A percentile compares a stretch with the other conserved stretches of the same genome.
phyloP scores from a whole-genome alignment of 1,140 invertebrate genomes.

The Drosophila seguyi region DNA sequence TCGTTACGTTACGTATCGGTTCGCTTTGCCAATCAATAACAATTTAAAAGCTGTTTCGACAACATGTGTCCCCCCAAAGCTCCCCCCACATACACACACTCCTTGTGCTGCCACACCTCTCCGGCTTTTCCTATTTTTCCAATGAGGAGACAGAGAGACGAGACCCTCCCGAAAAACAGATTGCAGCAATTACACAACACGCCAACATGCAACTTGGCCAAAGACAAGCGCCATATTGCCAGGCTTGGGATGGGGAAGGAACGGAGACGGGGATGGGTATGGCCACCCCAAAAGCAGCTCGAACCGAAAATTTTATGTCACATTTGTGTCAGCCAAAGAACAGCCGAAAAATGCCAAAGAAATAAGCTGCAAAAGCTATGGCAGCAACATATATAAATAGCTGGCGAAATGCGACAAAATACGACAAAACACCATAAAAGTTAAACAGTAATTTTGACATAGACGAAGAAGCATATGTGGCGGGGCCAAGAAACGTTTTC shows the following conservation, averaged over 20 bases:
- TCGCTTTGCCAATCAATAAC: constrained; percentile 72
- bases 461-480: constrained; percentile 71
- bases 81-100: background rate
- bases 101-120: constrained; percentile 41
- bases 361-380: constrained; percentile 73
- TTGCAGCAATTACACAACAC: constrained; percentile 81
- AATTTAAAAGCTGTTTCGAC: constrained; percentile 81
- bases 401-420: constrained; percentile 64
- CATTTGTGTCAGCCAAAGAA: constrained; percentile 74
- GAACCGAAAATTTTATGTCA: constrained; percentile 72
- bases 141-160: constrained; percentile 12
- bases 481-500: constrained; percentile 3
- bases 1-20: constrained; percentile 27
- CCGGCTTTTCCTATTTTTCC: constrained; percentile 17
- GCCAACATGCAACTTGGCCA: constrained; percentile 59
- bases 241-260: constrained; percentile 3
- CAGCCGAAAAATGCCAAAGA: constrained; percentile 77
- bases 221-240: constrained; percentile 73
- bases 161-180: constrained; percentile 52
- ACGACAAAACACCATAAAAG: constrained; percentile 78
- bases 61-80: constrained; percentile 64
- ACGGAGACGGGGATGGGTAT: constrained; percentile 21
- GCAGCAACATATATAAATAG: constrained; percentile 68
- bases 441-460: constrained; percentile 79
- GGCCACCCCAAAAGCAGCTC: constrained; percentile 22